These are phyloP conservation scores for Cistogaster globosa DNA, from an alignment of 2,888 invertebrate species.

Conservation along the genomic window DNA sequence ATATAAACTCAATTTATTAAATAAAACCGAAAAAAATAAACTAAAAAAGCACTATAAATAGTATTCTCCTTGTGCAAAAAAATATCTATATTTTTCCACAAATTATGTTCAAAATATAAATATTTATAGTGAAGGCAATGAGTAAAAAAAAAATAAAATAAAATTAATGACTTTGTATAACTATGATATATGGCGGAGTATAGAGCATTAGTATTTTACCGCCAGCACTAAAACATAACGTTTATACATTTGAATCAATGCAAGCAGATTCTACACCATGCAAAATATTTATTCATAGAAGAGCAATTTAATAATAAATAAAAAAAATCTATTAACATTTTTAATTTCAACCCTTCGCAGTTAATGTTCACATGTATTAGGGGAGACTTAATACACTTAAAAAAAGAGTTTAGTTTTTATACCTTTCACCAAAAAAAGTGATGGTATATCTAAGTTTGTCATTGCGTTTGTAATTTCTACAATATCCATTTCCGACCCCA, in stretches of 20 bases:
- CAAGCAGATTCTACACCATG: neutral
- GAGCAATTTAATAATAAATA: neutral
- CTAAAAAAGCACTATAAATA: constrained; percentile 44
- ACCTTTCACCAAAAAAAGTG: too few species aligned
- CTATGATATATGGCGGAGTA: constrained; percentile 51
- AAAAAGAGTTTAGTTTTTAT: too few species aligned
- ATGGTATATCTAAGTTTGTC: too few species aligned
- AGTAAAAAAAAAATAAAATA: constrained; percentile 29
- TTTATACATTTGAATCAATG: neutral
- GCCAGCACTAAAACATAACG: neutral
- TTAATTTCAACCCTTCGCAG: neutral
- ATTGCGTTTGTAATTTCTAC: too few species aligned
- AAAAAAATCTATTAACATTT: neutral
- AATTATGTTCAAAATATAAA: constrained; percentile 34
- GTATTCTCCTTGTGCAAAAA: neutral
- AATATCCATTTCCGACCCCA: too few species aligned
- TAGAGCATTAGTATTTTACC: constrained; percentile 16
- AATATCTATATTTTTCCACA: constrained; percentile 13
- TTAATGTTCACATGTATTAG: neutral
- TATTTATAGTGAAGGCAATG: constrained; percentile 4
- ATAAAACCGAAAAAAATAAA: constrained; percentile 16
- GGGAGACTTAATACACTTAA: neutral
- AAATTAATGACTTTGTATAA: constrained; percentile 64
- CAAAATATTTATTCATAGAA: constrained; percentile 29
- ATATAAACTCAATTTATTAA: constrained; percentile 30